Evolutionary conservation across 1,140 invertebrate species (phyloP), one percentile per base, ranked within the genome.

Genomic region (Tetraneura akinire): DNA sequence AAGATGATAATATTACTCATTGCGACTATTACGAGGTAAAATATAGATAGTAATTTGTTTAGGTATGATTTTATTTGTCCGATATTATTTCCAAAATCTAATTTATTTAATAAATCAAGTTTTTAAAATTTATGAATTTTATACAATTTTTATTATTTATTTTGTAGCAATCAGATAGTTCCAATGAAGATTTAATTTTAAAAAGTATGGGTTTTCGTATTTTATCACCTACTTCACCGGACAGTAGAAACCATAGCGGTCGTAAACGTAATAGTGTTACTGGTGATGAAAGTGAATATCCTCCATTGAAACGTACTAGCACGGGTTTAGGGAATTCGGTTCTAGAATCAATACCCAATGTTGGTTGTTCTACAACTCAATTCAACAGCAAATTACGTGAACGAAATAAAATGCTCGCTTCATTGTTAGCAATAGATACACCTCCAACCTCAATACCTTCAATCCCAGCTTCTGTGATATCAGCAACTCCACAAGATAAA

Each of bases 371-470:
- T 10, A 57, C 84, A 8, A 82, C 82, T 26, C 73, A 83, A 32
- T 84, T 85, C 53, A 89, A 89, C 82, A 92, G 91, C 82, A 90
- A 90, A 81, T 87, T 94, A 6, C 92, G 91, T 85, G 90, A 93
- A 85, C 92, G 91, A 83, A 97, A 97, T 86, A 91, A 92, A 83
- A 94, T 96, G 90, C 87, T 96, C 81, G 94, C 94, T 14, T 91
- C 91, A 62, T 85, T 97, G 80, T 86, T 97, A 83, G 92, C 93
- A 14, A 92, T 92, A 84, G 91, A 92, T 71, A 89, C 91, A n/a
- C 71, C 90, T 51, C 90, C 91, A 68, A 90, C 92, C 55, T 88
- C 88, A 3, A 90, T 92, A 80, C 90, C 91, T 82, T 88, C 89
- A 73, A 88, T 91, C 81, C 88, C 91, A 81, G 87, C 88, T 26